A percentile compares a stretch with the other conserved stretches of the same genome.
Conservation (phyloP, 2,113 vertebrate species). For the Zosterops hypoxanthus region DNA sequence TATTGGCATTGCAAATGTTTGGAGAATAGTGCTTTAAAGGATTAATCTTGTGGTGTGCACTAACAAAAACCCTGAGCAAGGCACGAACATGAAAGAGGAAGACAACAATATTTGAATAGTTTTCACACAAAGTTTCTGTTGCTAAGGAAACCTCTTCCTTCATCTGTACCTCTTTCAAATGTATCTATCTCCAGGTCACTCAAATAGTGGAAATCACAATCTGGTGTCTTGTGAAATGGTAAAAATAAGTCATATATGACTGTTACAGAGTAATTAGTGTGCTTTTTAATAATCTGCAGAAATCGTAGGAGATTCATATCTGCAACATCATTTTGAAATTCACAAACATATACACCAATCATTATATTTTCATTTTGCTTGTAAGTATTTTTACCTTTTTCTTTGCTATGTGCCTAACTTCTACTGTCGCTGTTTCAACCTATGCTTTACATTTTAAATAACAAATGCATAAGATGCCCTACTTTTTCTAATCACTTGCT, state of each 20-base stretch:
- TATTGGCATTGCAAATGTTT: not conserved
- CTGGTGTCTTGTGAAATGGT: not conserved
- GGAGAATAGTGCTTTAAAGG: not conserved
- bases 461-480: not conserved
- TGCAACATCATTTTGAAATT: not conserved
- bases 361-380: not conserved
- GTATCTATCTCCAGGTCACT: not conserved
- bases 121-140: constrained; percentile 29
- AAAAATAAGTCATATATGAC: not conserved
- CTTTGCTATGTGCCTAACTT: not conserved
- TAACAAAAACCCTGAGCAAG: not conserved
- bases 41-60: not conserved
- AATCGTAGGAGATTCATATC: not conserved
- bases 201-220: not conserved
- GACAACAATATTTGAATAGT: not conserved
- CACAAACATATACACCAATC: not conserved
- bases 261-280: not conserved
- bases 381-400: not conserved
- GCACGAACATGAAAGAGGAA: not conserved
- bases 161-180: not conserved
- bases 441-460: not conserved
- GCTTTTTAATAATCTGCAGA: not conserved
- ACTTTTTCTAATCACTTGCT: not conserved
- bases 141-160: constrained; percentile 42
- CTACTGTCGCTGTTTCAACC: not conserved